A percentile compares a stretch with the other conserved stretches of the same genome.
phyloP scores from a whole-genome alignment of 1,140 invertebrate species.

The Cyclargus thomasi region DNA sequence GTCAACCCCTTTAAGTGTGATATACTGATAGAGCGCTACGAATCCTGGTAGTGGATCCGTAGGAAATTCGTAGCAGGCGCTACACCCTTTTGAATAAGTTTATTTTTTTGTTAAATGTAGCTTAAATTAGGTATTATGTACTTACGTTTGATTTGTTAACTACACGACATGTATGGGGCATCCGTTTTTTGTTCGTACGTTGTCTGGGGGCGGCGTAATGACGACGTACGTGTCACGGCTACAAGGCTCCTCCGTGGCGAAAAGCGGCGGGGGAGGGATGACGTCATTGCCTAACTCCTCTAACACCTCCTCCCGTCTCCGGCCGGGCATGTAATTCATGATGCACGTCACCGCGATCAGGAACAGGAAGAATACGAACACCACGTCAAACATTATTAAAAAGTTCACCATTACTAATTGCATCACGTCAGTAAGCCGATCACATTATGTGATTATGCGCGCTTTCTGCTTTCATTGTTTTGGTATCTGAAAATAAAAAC shows the following conservation, averaged over 20 bases:
- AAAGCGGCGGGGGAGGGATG: conserved; percentile 69
- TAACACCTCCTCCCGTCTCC: conserved; percentile 45
- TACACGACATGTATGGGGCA: conserved; percentile 73
- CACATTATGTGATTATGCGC: conserved; percentile 47
- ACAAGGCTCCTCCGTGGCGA: conserved; percentile 49
- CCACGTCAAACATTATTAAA: conserved; percentile 89
- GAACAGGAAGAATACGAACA: conserved; percentile 89
- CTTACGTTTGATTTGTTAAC: conserved; percentile 60
- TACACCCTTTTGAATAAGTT: too few relatives aligned
- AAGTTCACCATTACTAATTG: conserved; percentile 88
- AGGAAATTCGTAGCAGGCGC: too few relatives aligned
- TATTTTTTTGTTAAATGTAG: too few relatives aligned
- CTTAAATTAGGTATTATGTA: too few relatives aligned
- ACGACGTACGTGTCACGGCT: conserved; percentile 67
- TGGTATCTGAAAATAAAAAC: conserved; percentile 30
- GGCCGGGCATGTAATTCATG: conserved; percentile 83
- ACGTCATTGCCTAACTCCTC: conserved; percentile 66
- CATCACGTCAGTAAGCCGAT: conserved; percentile 75
- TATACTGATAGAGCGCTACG: too few relatives aligned
- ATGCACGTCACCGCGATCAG: conserved; percentile 86
- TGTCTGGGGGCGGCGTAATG: conserved; percentile 62
- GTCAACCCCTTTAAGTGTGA: too few relatives aligned
- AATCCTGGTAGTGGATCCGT: too few relatives aligned
- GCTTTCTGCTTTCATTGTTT: conserved; percentile 26
- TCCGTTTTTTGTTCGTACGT: conserved; percentile 53